A percentile compares a stretch with the other conserved stretches of the same genome.
Evolutionary conservation across 2,113 vertebrate genomes (phyloP).

Genomic region (Emydura subglobosa): DNA sequence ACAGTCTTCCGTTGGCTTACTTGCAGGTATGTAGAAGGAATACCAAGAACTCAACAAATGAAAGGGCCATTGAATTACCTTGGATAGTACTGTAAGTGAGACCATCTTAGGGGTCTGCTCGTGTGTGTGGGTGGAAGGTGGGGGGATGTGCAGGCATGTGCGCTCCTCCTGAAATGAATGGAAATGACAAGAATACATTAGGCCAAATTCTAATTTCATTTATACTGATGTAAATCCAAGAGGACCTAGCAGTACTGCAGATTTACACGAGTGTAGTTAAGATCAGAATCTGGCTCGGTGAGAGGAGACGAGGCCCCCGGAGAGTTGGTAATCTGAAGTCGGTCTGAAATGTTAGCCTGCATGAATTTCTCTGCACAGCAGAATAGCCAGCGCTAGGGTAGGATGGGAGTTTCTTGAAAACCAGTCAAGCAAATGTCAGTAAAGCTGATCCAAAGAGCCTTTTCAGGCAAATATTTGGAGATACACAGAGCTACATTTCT

Average conservation of each 20-base stretch:
- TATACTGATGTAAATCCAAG: not conserved
- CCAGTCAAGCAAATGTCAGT: conserved; percentile 29
- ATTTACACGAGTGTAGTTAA: not conserved
- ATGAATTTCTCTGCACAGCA: conserved; percentile 12
- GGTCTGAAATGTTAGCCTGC: not conserved
- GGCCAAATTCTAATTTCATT: accelerated
- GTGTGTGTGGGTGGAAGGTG: not conserved
- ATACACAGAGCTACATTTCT: conserved; percentile 17
- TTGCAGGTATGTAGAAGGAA: not conserved
- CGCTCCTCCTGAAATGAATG: accelerated
- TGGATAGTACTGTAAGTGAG: not conserved
- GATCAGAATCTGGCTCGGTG: not conserved
- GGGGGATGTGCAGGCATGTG: not conserved
- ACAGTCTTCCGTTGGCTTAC: not conserved
- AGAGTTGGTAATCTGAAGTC: not conserved
- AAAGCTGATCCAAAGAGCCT: conserved; percentile 42
- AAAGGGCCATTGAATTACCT: not conserved
- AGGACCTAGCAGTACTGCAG: not conserved
- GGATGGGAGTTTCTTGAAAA: conserved; percentile 50
- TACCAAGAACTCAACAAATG: not conserved
- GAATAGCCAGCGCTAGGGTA: not conserved
- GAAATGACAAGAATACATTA: not conserved
- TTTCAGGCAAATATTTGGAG: conserved; percentile 62
- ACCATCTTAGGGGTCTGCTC: not conserved
- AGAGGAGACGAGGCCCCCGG: not conserved